These are phyloP conservation scores for Hydropsyche tenuis DNA, from an alignment of 1,140 invertebrate species.

Conservation along the genomic window DNA sequence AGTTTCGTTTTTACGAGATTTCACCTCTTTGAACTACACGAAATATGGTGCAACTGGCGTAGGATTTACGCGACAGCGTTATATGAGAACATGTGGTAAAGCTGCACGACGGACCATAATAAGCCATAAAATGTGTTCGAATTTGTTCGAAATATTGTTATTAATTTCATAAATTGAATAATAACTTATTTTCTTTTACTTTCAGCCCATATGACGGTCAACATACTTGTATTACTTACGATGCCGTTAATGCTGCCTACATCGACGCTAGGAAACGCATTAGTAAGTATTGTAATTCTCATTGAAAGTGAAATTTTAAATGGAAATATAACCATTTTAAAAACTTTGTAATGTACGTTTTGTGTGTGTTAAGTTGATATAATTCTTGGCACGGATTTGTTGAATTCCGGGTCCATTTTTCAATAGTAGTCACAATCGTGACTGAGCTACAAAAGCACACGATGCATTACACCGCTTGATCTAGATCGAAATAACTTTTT, in stretches of 20 bases:
- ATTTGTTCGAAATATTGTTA: too few relatives aligned
- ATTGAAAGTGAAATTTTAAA: too few relatives aligned
- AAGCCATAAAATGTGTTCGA: too few relatives aligned
- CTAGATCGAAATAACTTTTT: not conserved
- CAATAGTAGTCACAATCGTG: conserved; percentile 1
- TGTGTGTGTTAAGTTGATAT: not conserved
- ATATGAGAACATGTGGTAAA: too few relatives aligned
- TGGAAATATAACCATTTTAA: too few relatives aligned
- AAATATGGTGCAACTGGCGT: too few relatives aligned
- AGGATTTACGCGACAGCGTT: too few relatives aligned
- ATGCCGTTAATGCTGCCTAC: conserved; percentile 89
- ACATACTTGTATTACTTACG: conserved; percentile 88
- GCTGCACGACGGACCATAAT: too few relatives aligned
- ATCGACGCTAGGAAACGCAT: conserved; percentile 84
- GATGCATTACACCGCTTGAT: not conserved
- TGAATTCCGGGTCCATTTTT: conserved; percentile 14
- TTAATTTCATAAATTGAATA: not conserved
- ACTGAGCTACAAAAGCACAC: not conserved
- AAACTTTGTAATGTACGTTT: too few relatives aligned
- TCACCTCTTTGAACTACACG: too few relatives aligned
- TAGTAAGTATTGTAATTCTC: too few relatives aligned
- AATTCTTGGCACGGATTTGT: not conserved
- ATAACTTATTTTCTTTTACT: conserved; percentile 49
- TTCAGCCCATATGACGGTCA: conserved; percentile 72
- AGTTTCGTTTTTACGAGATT: not conserved